Conservation (phyloP, 2,888 invertebrate species). For the Acleris literana region DNA sequence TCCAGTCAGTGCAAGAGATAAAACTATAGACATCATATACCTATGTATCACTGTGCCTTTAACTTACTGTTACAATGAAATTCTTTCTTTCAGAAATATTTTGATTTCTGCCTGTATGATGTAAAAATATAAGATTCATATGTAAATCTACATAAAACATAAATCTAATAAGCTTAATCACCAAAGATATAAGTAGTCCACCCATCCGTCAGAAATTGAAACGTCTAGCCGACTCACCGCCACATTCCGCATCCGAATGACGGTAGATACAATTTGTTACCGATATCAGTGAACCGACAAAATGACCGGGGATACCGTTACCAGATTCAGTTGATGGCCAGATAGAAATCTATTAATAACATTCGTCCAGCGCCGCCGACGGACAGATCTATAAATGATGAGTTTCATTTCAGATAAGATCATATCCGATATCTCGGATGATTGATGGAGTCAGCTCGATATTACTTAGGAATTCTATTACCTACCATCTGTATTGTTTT, state of each 20-base stretch:
- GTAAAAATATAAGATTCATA: too few relatives aligned
- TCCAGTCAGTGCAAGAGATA: too few relatives aligned
- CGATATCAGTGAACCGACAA: slow-evolving; percentile 67
- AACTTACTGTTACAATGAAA: too few relatives aligned
- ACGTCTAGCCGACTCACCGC: slow-evolving; percentile 26
- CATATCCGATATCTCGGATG: slow-evolving; percentile 73
- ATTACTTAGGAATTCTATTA: slow-evolving; percentile 80
- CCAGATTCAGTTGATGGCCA: slow-evolving; percentile 77
- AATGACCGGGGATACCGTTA: slow-evolving; percentile 75
- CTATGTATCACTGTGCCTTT: too few relatives aligned
- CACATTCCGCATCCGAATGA: slow-evolving; percentile 45
- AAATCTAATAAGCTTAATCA: background rate
- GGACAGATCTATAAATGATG: slow-evolving; percentile 82
- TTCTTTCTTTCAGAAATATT: too few relatives aligned
- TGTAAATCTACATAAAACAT: background rate
- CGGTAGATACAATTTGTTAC: slow-evolving; percentile 75
- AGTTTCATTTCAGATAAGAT: slow-evolving; percentile 82
- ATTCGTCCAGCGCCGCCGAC: slow-evolving; percentile 77
- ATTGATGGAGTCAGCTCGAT: slow-evolving; percentile 73
- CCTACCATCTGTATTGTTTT: slow-evolving; percentile 72
- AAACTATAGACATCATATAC: too few relatives aligned
- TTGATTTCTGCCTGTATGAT: too few relatives aligned
- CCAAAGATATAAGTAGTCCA: background rate
- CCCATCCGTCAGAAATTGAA: slow-evolving; percentile 31
- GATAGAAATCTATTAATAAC: slow-evolving; percentile 83